phyloP scores from a whole-genome alignment of 2,888 invertebrate genomes.

The Beris chalybata region DNA sequence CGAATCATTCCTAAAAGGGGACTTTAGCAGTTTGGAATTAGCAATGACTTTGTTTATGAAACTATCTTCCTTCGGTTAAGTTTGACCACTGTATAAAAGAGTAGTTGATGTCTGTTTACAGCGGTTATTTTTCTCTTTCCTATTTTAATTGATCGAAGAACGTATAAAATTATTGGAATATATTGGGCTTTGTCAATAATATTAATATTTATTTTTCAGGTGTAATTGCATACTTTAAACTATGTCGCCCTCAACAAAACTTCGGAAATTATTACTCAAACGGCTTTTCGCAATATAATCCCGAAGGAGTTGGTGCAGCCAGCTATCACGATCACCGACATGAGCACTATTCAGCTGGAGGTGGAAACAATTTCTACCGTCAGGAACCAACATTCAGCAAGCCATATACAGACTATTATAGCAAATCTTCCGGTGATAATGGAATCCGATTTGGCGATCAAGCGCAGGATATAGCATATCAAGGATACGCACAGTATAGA shows the following conservation, averaged over 20 bases:
- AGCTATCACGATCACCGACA: conserved; percentile 61
- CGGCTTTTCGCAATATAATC: conserved; percentile 65
- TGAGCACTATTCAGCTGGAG: conserved; percentile 55
- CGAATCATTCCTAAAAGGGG: no score
- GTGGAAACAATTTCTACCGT: conserved; percentile 47
- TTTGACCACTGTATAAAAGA: no score
- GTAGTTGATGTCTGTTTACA: no score
- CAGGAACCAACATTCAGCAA: conserved; percentile 51
- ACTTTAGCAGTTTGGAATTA: no score
- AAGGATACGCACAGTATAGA: conserved; percentile 70
- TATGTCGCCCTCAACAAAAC: conserved; percentile 74
- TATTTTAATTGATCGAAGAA: no score
- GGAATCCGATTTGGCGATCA: conserved; percentile 68
- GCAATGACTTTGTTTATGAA: no score
- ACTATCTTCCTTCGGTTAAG: no score
- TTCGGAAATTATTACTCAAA: conserved; percentile 52
- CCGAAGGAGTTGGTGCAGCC: conserved; percentile 73
- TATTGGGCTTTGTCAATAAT: no score
- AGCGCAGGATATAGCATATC: conserved; percentile 72
- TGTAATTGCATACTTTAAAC: conserved; percentile 80
- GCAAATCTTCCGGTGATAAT: conserved; percentile 54
- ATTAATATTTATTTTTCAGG: conserved; percentile 54
- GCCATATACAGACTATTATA: conserved; percentile 55
- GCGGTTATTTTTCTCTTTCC: no score
- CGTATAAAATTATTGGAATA: no score